These are phyloP conservation scores for Nicator chloris DNA, from an alignment of 2,113 vertebrate genomes.

Conservation along the genomic window DNA sequence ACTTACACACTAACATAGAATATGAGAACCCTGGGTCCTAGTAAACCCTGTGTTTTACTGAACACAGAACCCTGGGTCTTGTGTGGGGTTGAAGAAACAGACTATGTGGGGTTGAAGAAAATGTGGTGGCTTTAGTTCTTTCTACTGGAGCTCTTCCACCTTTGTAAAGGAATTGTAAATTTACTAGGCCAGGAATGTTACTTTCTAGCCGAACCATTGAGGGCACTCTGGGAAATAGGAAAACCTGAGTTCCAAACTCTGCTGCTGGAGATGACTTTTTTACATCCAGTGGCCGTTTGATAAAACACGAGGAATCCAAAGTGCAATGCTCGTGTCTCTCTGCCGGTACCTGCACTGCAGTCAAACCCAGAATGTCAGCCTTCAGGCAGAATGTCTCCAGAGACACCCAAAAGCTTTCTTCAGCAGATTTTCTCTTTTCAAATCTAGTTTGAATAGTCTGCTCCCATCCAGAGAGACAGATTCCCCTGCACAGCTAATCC, in stretches of 20 bases:
- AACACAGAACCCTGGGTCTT: neutral
- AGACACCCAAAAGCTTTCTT: neutral
- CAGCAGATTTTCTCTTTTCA: neutral
- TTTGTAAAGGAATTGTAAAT: neutral
- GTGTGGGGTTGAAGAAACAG: neutral
- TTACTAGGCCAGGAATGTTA: neutral
- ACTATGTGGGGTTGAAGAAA: neutral
- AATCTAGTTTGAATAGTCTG: neutral
- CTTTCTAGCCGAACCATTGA: neutral
- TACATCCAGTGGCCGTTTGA: neutral
- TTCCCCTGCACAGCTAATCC: neutral
- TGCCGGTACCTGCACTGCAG: accelerated
- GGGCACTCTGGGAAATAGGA: neutral
- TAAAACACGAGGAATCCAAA: neutral
- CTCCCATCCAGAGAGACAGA: neutral
- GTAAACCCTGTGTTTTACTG: too few relatives aligned
- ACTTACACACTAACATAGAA: neutral
- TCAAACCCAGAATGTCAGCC: neutral
- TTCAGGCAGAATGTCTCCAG: neutral
- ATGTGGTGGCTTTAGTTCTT: neutral
- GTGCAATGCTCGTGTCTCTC: neutral
- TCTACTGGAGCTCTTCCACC: neutral
- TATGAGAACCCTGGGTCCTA: neutral
- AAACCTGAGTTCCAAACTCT: neutral
- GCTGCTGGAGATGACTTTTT: neutral